These are phyloP conservation scores for Styela plicata DNA, from an alignment of 23 tunicate genomes.

Conservation along the genomic window DNA sequence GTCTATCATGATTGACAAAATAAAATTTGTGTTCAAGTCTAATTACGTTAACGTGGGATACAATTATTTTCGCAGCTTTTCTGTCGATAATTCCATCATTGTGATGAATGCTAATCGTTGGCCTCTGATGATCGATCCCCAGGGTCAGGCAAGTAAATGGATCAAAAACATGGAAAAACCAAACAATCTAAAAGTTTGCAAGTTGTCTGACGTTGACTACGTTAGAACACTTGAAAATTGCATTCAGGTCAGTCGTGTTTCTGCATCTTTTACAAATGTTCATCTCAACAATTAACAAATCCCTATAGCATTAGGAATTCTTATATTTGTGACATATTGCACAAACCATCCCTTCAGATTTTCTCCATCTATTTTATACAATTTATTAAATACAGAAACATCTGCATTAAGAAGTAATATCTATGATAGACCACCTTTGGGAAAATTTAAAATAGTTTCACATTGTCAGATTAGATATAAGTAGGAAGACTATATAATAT, in stretches of 20 bases:
- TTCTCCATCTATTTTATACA: no score
- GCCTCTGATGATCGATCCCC: conserved; percentile 95
- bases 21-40: background rate
- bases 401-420: no score
- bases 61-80: conserved; percentile 39
- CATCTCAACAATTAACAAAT: background rate
- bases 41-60: background rate
- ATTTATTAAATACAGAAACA: no score
- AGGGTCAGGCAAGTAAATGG: conserved; percentile 91
- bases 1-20: no score
- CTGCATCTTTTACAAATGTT: background rate
- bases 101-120: conserved; percentile 82
- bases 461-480: no score
- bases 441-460: no score
- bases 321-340: no score
- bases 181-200: conserved; percentile 78
- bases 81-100: conserved; percentile 86
- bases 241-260: conserved; percentile 41
- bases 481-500: no score
- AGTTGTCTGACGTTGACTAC: conserved; percentile 67
- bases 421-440: no score
- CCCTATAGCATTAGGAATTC: no score
- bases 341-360: no score
- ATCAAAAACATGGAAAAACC: conserved; percentile 84
- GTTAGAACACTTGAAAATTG: conserved; percentile 82